These are phyloP conservation scores for Latrodectus geometricus DNA, from an alignment of 1,140 invertebrate genomes.

Conservation along the genomic window DNA sequence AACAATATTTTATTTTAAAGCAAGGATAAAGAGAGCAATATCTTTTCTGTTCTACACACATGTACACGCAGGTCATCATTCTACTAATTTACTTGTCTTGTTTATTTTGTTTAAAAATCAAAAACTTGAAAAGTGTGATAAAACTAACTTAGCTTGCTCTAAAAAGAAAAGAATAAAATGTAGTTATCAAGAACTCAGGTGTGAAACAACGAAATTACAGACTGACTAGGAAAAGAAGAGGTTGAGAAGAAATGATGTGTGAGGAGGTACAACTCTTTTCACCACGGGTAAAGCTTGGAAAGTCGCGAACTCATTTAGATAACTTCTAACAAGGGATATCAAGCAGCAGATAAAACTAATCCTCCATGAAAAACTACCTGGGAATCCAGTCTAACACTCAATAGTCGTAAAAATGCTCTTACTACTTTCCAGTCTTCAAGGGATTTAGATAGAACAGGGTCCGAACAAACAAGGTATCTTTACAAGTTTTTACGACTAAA, in stretches of 20 bases:
- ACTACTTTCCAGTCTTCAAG: conserved; percentile 3
- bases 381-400: conserved; percentile 39
- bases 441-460: neutral
- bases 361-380: conserved; percentile 54
- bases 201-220: conserved; percentile 28
- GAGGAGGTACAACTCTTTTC: neutral
- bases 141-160: neutral
- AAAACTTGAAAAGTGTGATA: neutral
- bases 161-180: neutral
- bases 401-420: conserved; percentile 52
- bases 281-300: conserved; percentile 3
- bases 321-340: conserved; percentile 56
- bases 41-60: too few species aligned
- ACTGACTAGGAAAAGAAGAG: neutral
- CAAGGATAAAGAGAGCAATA: too few species aligned
- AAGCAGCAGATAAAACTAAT: conserved; percentile 53
- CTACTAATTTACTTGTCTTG: too few species aligned
- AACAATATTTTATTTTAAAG: too few species aligned
- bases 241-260: neutral
- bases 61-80: too few species aligned
- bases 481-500: conserved; percentile 56
- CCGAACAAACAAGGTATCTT: neutral
- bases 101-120: too few species aligned
- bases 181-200: conserved; percentile 20
- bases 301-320: conserved; percentile 55